Evolutionary conservation across 1,140 invertebrate genomes (phyloP), one percentile per base, ranked within the genome.

Genomic region (Sarcophaga bullata): DNA sequence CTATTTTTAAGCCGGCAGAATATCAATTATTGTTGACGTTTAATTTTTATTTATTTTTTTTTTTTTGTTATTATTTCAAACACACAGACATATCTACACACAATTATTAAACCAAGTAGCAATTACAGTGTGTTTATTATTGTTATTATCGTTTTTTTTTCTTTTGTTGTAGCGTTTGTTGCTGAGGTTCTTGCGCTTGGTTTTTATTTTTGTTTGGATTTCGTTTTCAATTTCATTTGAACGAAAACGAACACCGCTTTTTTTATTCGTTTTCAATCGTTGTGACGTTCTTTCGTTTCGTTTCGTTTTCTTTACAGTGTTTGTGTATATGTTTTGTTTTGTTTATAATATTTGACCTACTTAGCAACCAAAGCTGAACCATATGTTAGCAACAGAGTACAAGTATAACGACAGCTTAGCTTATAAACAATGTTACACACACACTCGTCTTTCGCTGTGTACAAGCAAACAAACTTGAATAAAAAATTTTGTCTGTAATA

Each of bases 351-450:
- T 68, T 85, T 89, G 88, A 89, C 88, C 88, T 89, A 89, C 87
- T 89, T 89, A 89, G 83, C 86, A 86, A 89, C 80, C 88, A 89
- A 89, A 89, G 87, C 88, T 85, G 86, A 89, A 89, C 87, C 85
- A 89, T 78, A 78, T 78, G 75, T 78, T 68, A 68, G 62, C 62
- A 68, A 68, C 62, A 83, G 73, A 62, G 81, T 46, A 37, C 17
- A 73, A 11, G 4, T 11, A 49, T 76, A 47, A 76, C 48, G n/a
- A 47, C 80, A 80, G 52, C 48, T 62, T 62, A 58, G 54, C 19
- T 48, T 6, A 37, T 11, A 80, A 19, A 58, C 25, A 37, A 37
- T 46, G 46, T 17, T 19, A 75, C 13, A 54, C 52, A 11, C 52
- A 54, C 5, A 54, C 52, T 3, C 10, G 1, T 4, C 1, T 37